These are phyloP conservation scores for Montipora foliosa DNA, from an alignment of 64 coral and sea anemone species.

Conservation along the genomic window DNA sequence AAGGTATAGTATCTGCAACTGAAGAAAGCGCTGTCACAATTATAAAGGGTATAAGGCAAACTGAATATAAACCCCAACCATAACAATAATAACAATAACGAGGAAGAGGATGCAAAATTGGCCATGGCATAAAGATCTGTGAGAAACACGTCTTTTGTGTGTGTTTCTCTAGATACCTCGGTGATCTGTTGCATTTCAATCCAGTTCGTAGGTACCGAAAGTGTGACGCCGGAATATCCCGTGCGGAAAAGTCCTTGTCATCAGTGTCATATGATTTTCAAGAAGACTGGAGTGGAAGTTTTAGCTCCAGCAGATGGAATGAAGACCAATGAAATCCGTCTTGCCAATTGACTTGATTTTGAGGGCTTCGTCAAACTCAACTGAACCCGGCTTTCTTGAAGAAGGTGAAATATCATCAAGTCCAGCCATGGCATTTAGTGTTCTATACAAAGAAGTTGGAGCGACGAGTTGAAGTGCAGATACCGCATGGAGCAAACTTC, in stretches of 20 bases:
- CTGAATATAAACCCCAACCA: no score
- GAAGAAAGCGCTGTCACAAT: no score
- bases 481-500: constrained; percentile 34
- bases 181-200: background rate
- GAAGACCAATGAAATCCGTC: no score
- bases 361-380: background rate
- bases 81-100: no score
- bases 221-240: background rate
- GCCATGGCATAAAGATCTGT: no score
- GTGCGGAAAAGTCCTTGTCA: background rate
- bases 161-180: background rate
- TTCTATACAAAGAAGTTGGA: background rate
- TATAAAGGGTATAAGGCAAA: no score
- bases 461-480: constrained; percentile 19
- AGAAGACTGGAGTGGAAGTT: constrained; percentile 12
- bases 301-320: background rate
- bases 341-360: background rate
- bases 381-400: background rate
- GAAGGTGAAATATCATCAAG: constrained; percentile 5
- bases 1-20: no score
- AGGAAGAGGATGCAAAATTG: no score
- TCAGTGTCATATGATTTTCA: constrained; percentile 15
- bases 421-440: constrained; percentile 18
- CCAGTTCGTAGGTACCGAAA: background rate
- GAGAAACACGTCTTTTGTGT: no score